phyloP scores from a whole-genome alignment of 2,113 vertebrate species.

The Melanocharis versteri region DNA sequence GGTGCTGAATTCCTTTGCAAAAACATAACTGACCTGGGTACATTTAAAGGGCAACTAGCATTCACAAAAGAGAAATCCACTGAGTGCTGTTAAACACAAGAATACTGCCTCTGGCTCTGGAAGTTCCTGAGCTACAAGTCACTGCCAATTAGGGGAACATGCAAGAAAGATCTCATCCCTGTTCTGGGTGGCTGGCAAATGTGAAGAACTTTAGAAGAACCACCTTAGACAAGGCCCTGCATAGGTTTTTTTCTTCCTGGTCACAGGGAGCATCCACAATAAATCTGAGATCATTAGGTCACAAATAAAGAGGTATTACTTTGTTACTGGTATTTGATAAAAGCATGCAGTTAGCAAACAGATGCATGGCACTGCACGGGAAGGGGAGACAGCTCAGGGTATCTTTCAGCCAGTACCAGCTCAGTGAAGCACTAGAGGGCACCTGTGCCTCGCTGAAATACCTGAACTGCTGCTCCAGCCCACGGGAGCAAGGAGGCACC shows the following conservation, averaged over 20 bases:
- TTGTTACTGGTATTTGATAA: background rate
- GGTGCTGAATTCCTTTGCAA: background rate
- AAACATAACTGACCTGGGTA: background rate
- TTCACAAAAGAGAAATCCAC: background rate
- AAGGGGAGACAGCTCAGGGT: background rate
- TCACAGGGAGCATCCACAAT: background rate
- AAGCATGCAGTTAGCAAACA: background rate
- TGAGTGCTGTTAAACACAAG: background rate
- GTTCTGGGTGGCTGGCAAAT: background rate
- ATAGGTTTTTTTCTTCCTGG: background rate
- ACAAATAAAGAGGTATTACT: background rate
- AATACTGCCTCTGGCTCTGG: background rate
- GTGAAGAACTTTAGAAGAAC: background rate
- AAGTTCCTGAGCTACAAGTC: background rate
- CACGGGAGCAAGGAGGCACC: background rate
- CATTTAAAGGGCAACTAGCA: background rate
- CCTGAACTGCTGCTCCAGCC: background rate
- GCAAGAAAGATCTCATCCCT: background rate
- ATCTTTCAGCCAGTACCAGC: background rate
- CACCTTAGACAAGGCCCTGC: background rate
- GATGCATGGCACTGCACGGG: background rate
- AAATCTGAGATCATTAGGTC: background rate
- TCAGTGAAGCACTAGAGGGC: constrained; percentile 45
- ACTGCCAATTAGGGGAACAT: background rate
- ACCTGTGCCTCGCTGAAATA: background rate